phyloP scores from a whole-genome alignment of 2,113 vertebrate genomes.

The Pelusios castaneus region DNA sequence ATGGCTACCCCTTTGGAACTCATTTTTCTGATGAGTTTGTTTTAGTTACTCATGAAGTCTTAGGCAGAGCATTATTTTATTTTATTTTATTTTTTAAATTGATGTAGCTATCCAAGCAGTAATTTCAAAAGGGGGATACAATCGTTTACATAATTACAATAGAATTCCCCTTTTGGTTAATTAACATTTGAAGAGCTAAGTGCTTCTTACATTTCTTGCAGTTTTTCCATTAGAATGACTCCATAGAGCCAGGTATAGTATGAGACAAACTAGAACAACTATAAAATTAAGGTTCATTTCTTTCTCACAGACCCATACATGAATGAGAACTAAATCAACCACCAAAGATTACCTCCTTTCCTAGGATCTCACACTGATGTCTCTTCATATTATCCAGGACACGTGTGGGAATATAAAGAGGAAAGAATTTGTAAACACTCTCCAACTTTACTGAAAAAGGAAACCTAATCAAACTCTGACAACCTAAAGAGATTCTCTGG shows the following conservation, averaged over 20 bases:
- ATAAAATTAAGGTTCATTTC: not conserved
- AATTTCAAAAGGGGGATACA: not conserved
- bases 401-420: not conserved
- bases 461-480: not conserved
- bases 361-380: not conserved
- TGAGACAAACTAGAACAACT: not conserved
- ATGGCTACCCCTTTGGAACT: no score
- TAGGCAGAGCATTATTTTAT: not conserved
- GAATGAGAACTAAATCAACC: not conserved
- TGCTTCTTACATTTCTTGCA: not conserved
- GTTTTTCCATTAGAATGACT: not conserved
- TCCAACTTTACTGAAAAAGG: not conserved
- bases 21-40: not conserved
- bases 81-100: no score
- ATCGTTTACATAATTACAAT: not conserved
- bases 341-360: not conserved
- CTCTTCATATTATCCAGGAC: not conserved
- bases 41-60: slow-evolving; percentile 24
- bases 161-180: not conserved
- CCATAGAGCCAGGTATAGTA: not conserved
- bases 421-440: not conserved
- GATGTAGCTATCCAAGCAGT: not conserved
- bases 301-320: not conserved
- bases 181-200: not conserved
- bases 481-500: not conserved